Base-by-base conservation (phyloP, 2,797 vertebrate genomes). In the Enteromius unitaeniatus region DNA sequence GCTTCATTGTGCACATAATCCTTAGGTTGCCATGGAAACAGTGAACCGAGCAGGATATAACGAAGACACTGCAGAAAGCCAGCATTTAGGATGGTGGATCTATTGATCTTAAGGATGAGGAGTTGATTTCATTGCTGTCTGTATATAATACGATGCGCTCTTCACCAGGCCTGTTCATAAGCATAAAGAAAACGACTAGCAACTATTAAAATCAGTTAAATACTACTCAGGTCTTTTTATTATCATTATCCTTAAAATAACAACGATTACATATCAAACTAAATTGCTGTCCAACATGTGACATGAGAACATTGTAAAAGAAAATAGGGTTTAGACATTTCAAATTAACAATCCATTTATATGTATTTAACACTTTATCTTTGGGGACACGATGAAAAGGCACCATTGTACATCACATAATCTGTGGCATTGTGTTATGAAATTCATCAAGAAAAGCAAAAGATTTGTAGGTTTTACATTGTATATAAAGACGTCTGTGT, bases 11-110 rank as follows among this genome's bases (percentile, higher is more conserved):
- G 42, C 68, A 49, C 19, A 17, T 37, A 64, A 45, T 60, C 13
- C 2, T 34, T 31, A 21, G 68, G 72, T 76, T 65, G 47, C 81
- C 42, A 67, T 76, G 62, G 62, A 51, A 55, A 77, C 72, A 28
- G 70, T 40, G 13, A 47, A 14, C 14, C 0, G 17, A 14, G 9
- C 15, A 75, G 47, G 40, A 58, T 80, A 45, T 42, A 70, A 74
- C 58, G 68, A 55, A 31, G 62, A 67, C 60, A n/a, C 53, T 40
- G 9, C 31, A 15, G 45, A 67, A 42, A 17, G 60, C 37, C n/a
- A 55, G 17, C 17, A 21, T 23, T 49, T 82, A 67, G 42, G 14
- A 15, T 28, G 28, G 45, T 37, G 31, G 31, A 37, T 19, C 69
- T 51, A 28, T 37, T n/a, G 23, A 79, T 53, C 31, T 34, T 13